phyloP scores from a whole-genome alignment of 2,888 invertebrate genomes.

The Scaptomyza reducta region DNA sequence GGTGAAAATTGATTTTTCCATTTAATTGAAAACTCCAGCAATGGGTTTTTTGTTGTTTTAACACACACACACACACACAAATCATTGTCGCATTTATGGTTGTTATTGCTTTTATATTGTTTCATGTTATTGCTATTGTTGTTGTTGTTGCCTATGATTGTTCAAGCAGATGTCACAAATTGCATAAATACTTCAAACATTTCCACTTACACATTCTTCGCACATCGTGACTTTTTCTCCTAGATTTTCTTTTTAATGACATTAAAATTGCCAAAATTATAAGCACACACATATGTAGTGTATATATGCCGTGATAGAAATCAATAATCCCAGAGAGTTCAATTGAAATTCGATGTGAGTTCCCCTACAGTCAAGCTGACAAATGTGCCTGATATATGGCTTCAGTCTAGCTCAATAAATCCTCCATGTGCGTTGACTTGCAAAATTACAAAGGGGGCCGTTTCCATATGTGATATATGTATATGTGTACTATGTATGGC shows the following conservation, averaged over 20 bases:
- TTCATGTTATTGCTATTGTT: conserved; percentile 28
- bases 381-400: conserved; percentile 70
- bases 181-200: conserved; percentile 62
- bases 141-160: conserved; percentile 54
- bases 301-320: conserved; percentile 32
- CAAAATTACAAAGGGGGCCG: conserved; percentile 44
- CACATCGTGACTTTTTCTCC: conserved; percentile 66
- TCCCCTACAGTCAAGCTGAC: conserved; percentile 47
- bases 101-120: conserved; percentile 22
- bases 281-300: conserved; percentile 15
- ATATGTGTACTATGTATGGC: conserved; percentile 57
- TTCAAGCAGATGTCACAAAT: conserved; percentile 78
- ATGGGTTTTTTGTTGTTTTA: conserved; percentile 43
- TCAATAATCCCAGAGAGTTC: conserved; percentile 76
- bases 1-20: conserved; percentile 77
- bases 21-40: conserved; percentile 74
- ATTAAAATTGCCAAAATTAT: conserved; percentile 79
- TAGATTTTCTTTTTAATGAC: conserved; percentile 75
- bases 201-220: conserved; percentile 46
- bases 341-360: conserved; percentile 43
- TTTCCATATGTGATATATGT: conserved; percentile 63
- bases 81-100: conserved; percentile 29
- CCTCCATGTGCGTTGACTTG: conserved; percentile 52
- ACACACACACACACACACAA: conserved; percentile 23
- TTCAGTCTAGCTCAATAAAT: conserved; percentile 71